A percentile compares a stretch with the other conserved stretches of the same genome.
These are phyloP conservation scores for Phragmatobia fuliginosa DNA, from an alignment of 2,888 invertebrate genomes.

Conservation along the genomic window DNA sequence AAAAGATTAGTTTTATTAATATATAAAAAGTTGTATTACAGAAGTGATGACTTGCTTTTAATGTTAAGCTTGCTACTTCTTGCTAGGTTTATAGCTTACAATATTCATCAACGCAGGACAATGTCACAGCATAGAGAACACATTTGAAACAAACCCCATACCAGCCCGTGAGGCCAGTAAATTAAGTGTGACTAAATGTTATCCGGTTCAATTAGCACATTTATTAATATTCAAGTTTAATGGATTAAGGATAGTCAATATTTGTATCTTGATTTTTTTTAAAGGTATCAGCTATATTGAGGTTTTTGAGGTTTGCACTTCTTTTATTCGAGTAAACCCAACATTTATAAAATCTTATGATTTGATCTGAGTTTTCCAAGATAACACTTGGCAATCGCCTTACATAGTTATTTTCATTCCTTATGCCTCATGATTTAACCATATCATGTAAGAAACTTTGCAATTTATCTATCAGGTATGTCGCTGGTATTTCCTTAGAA, in stretches of 20 bases:
- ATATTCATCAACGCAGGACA: background rate
- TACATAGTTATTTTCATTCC: background rate
- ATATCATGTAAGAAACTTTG: background rate
- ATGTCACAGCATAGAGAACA: too few relatives aligned
- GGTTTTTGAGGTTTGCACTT: background rate
- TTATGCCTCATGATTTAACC: background rate
- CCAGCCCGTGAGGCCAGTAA: too few relatives aligned
- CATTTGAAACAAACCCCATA: too few relatives aligned
- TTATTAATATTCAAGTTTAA: background rate
- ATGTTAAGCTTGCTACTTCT: background rate
- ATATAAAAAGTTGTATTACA: background rate
- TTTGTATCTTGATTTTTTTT: background rate
- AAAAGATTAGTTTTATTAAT: too few relatives aligned
- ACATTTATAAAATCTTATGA: too few relatives aligned
- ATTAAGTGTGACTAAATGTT: too few relatives aligned
- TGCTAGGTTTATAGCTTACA: background rate
- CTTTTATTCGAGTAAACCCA: background rate
- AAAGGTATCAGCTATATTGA: background rate
- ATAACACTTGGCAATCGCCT: background rate
- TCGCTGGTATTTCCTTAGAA: background rate
- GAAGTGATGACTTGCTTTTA: background rate
- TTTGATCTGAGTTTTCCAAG: background rate
- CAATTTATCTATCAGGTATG: background rate
- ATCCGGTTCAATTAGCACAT: too few relatives aligned
- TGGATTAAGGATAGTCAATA: background rate